phyloP scores from a whole-genome alignment of 1,140 invertebrate genomes.

The Drosophila ohnishii region DNA sequence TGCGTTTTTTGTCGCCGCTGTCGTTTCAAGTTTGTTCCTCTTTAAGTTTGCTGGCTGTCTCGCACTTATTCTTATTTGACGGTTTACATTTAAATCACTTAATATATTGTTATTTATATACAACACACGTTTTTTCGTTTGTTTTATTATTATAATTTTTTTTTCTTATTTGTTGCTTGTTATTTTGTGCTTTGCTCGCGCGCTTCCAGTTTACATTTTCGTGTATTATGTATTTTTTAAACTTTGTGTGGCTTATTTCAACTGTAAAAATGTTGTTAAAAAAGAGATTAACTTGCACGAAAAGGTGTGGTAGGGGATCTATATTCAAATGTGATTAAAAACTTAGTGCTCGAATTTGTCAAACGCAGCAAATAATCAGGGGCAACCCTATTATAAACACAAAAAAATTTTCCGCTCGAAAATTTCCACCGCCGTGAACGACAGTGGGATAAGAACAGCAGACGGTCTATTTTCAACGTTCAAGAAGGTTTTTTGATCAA shows the following conservation, averaged over 20 bases:
- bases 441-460: conserved; percentile 18
- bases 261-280: conserved; percentile 18
- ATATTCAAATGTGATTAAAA: conserved; percentile 12
- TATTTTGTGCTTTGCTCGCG: conserved; percentile 27
- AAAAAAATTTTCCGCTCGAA: conserved; percentile 73
- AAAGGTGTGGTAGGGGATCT: not conserved
- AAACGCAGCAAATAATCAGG: conserved; percentile 47
- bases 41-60: conserved; percentile 33
- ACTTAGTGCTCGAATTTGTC: conserved; percentile 24
- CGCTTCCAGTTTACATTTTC: conserved; percentile 49
- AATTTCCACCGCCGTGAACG: conserved; percentile 45
- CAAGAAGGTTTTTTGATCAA: not conserved
- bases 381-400: conserved; percentile 40
- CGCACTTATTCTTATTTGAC: conserved; percentile 27
- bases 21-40: conserved; percentile 35
- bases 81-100: conserved; percentile 44
- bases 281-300: conserved; percentile 2
- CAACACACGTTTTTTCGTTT: conserved; percentile 11
- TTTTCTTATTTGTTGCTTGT: conserved; percentile 14
- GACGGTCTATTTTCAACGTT: not conserved
- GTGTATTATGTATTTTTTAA: conserved; percentile 14
- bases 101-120: conserved; percentile 11
- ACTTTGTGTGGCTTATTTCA: conserved; percentile 19
- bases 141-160: not conserved
- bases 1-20: conserved; percentile 39